phyloP scores from a whole-genome alignment of 2,797 vertebrate genomes.

The Cuculus canorus region DNA sequence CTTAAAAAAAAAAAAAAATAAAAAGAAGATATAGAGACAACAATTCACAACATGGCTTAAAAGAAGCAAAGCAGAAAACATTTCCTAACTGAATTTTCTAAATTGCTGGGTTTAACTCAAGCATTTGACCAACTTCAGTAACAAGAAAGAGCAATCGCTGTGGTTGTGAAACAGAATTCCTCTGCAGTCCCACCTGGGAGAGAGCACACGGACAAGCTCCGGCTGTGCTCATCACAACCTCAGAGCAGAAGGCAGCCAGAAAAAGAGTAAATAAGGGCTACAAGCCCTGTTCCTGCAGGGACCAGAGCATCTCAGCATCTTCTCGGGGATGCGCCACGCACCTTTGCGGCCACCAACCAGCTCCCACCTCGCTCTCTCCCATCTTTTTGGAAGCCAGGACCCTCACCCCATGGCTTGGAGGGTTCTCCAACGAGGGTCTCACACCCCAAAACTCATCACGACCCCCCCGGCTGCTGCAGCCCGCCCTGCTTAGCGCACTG shows the following conservation, averaged over 20 bases:
- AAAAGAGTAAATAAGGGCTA: accelerated
- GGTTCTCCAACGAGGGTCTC: background rate
- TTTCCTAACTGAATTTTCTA: background rate
- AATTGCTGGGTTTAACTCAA: accelerated
- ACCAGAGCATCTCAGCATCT: too few species aligned
- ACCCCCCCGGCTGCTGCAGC: background rate
- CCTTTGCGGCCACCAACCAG: too few species aligned
- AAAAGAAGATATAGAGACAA: accelerated
- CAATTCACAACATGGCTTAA: background rate
- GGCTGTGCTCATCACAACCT: background rate
- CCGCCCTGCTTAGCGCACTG: background rate
- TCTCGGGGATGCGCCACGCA: too few species aligned
- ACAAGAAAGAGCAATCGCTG: background rate
- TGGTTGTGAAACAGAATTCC: background rate
- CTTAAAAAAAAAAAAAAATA: background rate
- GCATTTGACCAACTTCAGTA: accelerated
- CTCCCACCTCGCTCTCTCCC: background rate
- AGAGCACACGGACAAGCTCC: background rate
- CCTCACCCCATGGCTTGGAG: too few species aligned
- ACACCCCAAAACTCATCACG: too few species aligned
- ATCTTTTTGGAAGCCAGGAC: too few species aligned
- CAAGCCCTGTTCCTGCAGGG: accelerated
- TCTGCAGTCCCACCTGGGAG: background rate
- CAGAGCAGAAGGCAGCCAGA: background rate
- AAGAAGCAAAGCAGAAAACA: background rate